Percentiles rank a stretch among this genome's conserved stretches.
Evolutionary conservation across 2,113 vertebrate genomes (phyloP).

Genomic region (Isichthys henryi): DNA sequence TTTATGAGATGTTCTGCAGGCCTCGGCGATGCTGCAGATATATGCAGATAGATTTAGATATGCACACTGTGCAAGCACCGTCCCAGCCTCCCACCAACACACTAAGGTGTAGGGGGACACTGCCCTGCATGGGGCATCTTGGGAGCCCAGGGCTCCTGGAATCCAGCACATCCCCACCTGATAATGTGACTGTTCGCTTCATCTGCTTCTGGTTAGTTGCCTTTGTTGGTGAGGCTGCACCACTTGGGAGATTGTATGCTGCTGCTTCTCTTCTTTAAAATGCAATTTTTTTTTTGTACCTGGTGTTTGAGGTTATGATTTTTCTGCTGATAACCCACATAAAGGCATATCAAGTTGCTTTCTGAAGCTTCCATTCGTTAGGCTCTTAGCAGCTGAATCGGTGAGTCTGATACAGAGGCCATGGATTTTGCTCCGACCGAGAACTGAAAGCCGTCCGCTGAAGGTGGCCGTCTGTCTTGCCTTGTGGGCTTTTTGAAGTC

Average conservation of each 20-base stretch:
- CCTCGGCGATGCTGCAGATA: not conserved
- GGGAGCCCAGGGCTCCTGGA: not conserved
- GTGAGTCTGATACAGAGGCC: not conserved
- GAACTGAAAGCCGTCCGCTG: not conserved
- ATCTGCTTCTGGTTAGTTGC: not conserved
- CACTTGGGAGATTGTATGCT: not conserved
- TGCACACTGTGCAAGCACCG: not conserved
- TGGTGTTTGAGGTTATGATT: not conserved
- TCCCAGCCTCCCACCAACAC: not conserved
- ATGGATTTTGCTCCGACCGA: not conserved
- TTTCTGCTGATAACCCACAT: not conserved
- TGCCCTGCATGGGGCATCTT: not conserved
- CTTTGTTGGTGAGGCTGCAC: not conserved
- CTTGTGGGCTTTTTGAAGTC: not conserved
- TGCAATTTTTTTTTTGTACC: not conserved
- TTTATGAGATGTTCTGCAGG: not conserved
- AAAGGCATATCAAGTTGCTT: not conserved
- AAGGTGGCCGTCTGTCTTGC: not conserved
- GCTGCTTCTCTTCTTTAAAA: not conserved
- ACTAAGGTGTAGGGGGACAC: not conserved
- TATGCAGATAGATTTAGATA: not conserved
- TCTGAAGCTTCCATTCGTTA: not conserved
- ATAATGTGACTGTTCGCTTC: not conserved
- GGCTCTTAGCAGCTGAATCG: not conserved
- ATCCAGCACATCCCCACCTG: not conserved